Conservation (phyloP, 2,888 invertebrate species). For the Leptopilina myrica region DNA sequence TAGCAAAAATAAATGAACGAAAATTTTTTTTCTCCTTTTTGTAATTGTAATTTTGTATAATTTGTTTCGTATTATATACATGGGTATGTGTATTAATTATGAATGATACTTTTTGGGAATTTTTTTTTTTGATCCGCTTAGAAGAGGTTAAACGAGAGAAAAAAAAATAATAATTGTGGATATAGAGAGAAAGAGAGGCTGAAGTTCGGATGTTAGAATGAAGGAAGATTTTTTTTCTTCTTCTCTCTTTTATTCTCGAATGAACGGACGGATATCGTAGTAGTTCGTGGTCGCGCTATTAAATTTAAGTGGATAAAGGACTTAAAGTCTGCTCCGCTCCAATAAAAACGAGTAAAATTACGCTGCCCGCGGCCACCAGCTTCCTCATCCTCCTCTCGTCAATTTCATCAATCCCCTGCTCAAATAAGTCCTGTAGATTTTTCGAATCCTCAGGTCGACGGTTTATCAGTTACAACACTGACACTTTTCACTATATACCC, state of each 20-base stretch:
- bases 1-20: no score
- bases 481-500: conserved; percentile 5
- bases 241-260: not conserved
- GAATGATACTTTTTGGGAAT: not conserved
- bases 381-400: conserved; percentile 50
- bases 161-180: not conserved
- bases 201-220: not conserved
- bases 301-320: conserved; percentile 74
- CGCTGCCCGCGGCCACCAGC: conserved; percentile 60
- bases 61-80: no score
- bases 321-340: conserved; percentile 68
- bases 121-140: not conserved
- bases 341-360: conserved; percentile 73
- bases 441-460: conserved; percentile 11
- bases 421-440: conserved; percentile 45
- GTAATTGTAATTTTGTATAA: no score
- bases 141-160: not conserved
- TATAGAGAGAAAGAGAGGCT: not conserved
- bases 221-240: conserved; percentile 15
- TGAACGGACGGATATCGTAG: conserved; percentile 20
- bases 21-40: no score
- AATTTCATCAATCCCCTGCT: conserved; percentile 55
- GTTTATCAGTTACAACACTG: conserved; percentile 7
- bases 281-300: conserved; percentile 62
- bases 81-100: no score